These are phyloP conservation scores for Myotis vivesi DNA, from an alignment of 2,797 vertebrate genomes.

Conservation along the genomic window DNA sequence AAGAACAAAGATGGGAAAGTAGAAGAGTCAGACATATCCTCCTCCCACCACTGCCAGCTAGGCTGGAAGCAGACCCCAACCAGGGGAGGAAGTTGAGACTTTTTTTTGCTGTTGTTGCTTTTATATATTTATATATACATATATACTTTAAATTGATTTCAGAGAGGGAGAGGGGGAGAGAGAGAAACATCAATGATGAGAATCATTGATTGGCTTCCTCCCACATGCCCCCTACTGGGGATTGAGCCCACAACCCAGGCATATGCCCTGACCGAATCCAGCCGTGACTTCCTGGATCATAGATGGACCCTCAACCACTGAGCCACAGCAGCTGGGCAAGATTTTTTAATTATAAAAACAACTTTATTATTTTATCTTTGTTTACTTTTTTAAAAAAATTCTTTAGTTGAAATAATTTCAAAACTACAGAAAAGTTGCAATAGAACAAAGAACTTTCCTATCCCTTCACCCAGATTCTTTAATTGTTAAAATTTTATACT, in stretches of 20 bases:
- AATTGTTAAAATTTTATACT: constrained; percentile 17
- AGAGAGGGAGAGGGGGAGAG: too few species aligned
- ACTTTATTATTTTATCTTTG: constrained; percentile 19
- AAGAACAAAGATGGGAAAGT: neutral
- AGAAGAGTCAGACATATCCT: neutral
- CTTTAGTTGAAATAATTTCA: constrained; percentile 40
- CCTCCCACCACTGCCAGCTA: neutral
- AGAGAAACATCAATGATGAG: too few species aligned
- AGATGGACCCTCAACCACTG: neutral
- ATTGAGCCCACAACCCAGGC: too few species aligned
- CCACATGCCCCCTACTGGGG: too few species aligned
- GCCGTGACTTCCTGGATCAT: too few species aligned
- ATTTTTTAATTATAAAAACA: neutral
- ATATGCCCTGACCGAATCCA: too few species aligned
- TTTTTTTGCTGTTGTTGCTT: neutral
- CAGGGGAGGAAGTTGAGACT: neutral
- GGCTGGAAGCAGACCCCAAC: neutral
- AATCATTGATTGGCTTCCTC: too few species aligned
- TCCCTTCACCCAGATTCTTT: neutral
- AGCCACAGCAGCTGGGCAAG: neutral
- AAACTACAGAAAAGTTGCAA: neutral
- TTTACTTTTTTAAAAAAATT: neutral
- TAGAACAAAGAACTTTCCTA: neutral
- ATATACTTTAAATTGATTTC: too few species aligned
- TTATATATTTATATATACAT: too few species aligned